Evolutionary conservation across 2,888 invertebrate genomes (phyloP).

Genomic region (Campoplex capitator): DNA sequence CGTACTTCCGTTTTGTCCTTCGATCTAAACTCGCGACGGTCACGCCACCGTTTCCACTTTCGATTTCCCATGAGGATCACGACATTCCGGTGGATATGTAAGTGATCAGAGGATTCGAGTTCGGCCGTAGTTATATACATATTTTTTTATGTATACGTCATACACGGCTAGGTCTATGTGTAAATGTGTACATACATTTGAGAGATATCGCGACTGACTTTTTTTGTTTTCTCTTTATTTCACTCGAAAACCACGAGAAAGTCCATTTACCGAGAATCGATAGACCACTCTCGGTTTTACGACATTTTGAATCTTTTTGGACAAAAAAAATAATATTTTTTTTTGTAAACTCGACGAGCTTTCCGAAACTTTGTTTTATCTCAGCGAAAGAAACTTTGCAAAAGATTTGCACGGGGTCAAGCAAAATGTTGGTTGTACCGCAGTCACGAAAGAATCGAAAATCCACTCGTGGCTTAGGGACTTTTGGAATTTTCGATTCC

Average conservation of each 20-base stretch:
- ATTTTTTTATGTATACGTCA: neutral
- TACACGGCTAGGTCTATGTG: too few species aligned
- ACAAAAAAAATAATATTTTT: neutral
- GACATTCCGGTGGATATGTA: slow-evolving; percentile 23
- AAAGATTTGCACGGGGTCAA: neutral
- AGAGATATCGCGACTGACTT: neutral
- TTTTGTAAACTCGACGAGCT: neutral
- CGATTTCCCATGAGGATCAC: slow-evolving; percentile 57
- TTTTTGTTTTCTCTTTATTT: slow-evolving; percentile 5
- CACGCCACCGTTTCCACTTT: slow-evolving; percentile 36
- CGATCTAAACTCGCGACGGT: slow-evolving; percentile 25
- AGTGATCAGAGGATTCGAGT: slow-evolving; percentile 31
- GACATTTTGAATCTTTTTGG: neutral
- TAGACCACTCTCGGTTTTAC: neutral
- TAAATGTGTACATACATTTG: neutral
- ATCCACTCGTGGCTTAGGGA: neutral
- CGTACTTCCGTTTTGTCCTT: slow-evolving; percentile 54
- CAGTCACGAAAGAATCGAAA: neutral
- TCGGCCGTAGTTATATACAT: slow-evolving; percentile 12
- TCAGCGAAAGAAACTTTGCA: neutral
- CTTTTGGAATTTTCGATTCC: neutral
- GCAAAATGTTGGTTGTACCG: neutral
- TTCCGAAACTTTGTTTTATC: neutral
- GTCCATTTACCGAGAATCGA: slow-evolving; percentile 3
- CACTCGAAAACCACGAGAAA: neutral